Conservation (phyloP, 2,888 invertebrate species). For the Thera obeliscata region DNA sequence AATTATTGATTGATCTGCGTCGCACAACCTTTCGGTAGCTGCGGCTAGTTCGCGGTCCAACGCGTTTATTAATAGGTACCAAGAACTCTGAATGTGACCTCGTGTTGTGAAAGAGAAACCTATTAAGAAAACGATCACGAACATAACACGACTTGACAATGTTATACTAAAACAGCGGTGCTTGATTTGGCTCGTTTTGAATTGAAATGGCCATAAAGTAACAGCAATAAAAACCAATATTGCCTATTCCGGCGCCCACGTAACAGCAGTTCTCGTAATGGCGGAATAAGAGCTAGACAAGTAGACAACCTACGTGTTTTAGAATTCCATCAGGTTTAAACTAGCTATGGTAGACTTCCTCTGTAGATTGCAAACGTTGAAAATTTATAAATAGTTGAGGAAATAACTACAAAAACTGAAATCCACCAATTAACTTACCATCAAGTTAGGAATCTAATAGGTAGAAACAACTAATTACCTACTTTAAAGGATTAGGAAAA, state of each 20-base stretch:
- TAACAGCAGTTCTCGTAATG: slow-evolving; percentile 51
- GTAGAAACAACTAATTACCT: too few species aligned
- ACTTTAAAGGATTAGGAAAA: too few species aligned
- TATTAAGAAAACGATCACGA: slow-evolving; percentile 38
- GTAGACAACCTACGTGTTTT: slow-evolving; percentile 53
- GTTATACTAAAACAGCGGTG: slow-evolving; percentile 33
- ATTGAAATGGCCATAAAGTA: slow-evolving; percentile 43
- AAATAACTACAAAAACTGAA: too few species aligned
- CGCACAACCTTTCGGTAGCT: slow-evolving; percentile 45
- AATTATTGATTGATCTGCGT: slow-evolving; percentile 61
- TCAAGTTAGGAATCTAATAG: too few species aligned
- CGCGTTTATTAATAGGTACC: slow-evolving; percentile 28
- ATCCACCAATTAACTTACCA: too few species aligned
- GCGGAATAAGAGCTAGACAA: slow-evolving; percentile 49
- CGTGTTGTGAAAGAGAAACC: slow-evolving; percentile 39
- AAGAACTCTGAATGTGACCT: slow-evolving; percentile 34
- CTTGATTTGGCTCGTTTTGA: slow-evolving; percentile 38
- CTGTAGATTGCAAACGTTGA: background rate
- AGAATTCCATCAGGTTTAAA: slow-evolving; percentile 46
- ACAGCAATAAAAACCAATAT: slow-evolving; percentile 48
- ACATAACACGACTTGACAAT: slow-evolving; percentile 30
- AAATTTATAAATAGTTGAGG: background rate
- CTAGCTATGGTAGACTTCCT: slow-evolving; percentile 44
- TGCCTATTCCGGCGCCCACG: slow-evolving; percentile 52
- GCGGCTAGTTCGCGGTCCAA: slow-evolving; percentile 31